Evolutionary conservation across 2,797 vertebrate species (phyloP).

Genomic region (Leptatherina wallacei): DNA sequence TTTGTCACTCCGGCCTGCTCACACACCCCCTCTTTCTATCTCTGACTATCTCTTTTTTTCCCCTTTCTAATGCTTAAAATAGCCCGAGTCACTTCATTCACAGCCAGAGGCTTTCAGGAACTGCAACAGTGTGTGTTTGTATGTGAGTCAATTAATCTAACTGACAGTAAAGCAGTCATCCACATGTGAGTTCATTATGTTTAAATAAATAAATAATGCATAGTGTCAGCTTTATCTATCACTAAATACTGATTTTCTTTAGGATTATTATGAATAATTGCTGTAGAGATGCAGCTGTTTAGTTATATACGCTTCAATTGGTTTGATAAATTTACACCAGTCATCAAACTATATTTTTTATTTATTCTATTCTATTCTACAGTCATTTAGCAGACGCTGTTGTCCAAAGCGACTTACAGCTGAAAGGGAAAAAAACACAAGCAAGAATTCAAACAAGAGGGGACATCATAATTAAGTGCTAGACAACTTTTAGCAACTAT

Average conservation of each 20-base stretch:
- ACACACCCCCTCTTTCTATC: conserved; percentile 19
- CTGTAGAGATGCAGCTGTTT: neutral
- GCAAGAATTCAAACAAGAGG: no score
- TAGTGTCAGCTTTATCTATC: neutral
- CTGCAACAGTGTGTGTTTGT: conserved; percentile 24
- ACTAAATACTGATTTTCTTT: no score
- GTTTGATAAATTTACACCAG: neutral
- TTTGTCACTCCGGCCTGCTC: conserved; percentile 21
- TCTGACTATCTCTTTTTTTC: conserved; percentile 24
- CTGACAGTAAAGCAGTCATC: neutral
- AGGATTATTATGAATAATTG: no score
- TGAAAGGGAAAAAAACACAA: no score
- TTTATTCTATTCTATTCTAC: no score
- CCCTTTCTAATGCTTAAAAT: conserved; percentile 55
- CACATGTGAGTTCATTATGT: neutral
- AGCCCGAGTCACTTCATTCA: conserved; percentile 55
- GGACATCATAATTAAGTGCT: no score
- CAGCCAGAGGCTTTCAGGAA: conserved; percentile 46
- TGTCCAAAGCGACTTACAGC: no score
- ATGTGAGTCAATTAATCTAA: neutral
- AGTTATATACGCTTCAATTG: neutral
- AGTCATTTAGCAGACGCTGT: no score
- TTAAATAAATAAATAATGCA: neutral
- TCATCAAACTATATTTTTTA: neutral
- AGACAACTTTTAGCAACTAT: no score